Evolutionary conservation across 2,113 vertebrate genomes (phyloP), one percentile per base, ranked within the genome.

Genomic region (Ceyx melanurus): DNA sequence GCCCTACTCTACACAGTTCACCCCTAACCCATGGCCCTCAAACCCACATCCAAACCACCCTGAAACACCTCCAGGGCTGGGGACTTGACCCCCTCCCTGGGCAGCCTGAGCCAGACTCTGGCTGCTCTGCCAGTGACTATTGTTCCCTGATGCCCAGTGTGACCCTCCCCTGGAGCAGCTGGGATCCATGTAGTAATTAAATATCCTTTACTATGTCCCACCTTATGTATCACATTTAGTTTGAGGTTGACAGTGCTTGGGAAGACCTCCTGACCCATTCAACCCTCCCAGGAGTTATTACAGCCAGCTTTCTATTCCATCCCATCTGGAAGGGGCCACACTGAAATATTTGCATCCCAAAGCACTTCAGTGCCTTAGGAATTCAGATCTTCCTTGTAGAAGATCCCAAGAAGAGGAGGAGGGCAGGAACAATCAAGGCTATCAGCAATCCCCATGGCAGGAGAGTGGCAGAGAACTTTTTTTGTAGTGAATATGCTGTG

Each of bases 161-260:
- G 37, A 37, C 37, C 11, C 37, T 37, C 37, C 37, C 37, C 10
- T 37, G 37, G 37, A 37, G 37, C 37, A 37, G 37, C 37, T 37
- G 37, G 37, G 10, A 37, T 37, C 37, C 37, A 37, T 37, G 37
- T 88, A 92, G 80, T 90, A 95, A 92, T 96, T 95, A 96, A 90
- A 92, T 86, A 78, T 60, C 70, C 33, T 79, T 74, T 95, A 42
- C 66, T 86, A 62, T 73, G 95, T 77, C 77, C 65, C 50, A 89
- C 70, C 76, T 84, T 84, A 75, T 54, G 35, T 68, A 92, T 93
- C 74, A 64, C 42, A 73, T 79, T 82, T 86, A 53, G 53, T 72
- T 84, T 84, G 65, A 89, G 48, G 29, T 67, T 78, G 75, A 13
- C 2, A 74, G 40, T 0, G 0, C 33, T 83, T 8, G 3, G 53